Base-by-base conservation (phyloP, 2,113 vertebrate species). In the Sylvietta virens region DNA sequence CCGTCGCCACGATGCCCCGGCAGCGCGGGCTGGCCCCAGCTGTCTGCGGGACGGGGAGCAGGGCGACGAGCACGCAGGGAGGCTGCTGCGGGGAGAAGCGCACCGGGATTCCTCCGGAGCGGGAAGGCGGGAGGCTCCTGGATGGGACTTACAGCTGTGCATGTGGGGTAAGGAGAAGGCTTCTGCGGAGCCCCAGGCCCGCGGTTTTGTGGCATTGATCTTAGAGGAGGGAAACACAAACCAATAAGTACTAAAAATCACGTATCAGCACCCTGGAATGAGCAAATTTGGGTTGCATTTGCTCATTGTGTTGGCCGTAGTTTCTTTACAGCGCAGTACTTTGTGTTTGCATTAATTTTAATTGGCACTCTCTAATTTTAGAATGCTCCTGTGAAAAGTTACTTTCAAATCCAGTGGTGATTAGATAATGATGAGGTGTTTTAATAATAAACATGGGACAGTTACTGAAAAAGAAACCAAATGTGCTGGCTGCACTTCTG, bases 401-500 rank as follows among this genome's bases (percentile, higher is more conserved):
- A n/a, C 80, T 87, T 91, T 90, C 53, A 70, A 15, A 90, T 95
- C 88, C 37, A 93, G 15, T 15, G 15, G 74, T 61, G 72, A 92
- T 91, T 92, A 76, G 56, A 47, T 54, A 67, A 71, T 16, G 60
- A 74, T 93, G 90, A 86, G 1, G 13, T 79, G 62, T 81, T 86
- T 94, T 95, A 94, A 93, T 90, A 86, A 91, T 64, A 82, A 96
- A 66, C 76, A 60, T 21, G 81, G 88, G 85, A 91, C 81, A 81
- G 42, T 83, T 31, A 82, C 6, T 81, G 84, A 70, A 76, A 85
- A 91, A 79, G 62, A 92, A 95, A 86, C 92, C 44, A 78, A 84
- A 95, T 77, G 28, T 76, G 66, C 70, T 86, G 42, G 7, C 56
- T 94, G 77, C 30, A 61, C 51, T 92, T 82, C 37, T 26, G 56